These are phyloP conservation scores for Centropyge bicolor DNA, from an alignment of 2,797 vertebrate species.

Conservation along the genomic window DNA sequence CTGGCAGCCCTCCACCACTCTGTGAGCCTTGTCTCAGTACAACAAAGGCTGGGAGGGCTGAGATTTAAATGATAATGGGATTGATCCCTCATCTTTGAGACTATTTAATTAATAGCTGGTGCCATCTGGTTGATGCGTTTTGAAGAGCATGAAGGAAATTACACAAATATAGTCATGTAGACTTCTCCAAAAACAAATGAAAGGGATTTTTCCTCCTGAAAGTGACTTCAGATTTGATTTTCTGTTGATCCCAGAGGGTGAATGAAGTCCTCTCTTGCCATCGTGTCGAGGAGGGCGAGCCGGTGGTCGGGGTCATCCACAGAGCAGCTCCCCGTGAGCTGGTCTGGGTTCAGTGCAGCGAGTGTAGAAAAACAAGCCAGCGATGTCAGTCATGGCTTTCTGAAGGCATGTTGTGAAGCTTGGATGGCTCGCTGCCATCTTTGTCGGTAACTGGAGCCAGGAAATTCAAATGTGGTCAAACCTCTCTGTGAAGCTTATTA, in stretches of 20 bases:
- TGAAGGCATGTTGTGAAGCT: constrained; percentile 8
- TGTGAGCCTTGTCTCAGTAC: constrained; percentile 35
- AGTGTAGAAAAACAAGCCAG: constrained; percentile 12
- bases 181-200: constrained; percentile 8
- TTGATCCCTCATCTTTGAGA: constrained; percentile 58
- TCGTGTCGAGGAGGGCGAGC: background rate
- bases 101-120: constrained; percentile 52
- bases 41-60: constrained; percentile 49
- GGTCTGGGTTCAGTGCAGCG: constrained; percentile 12
- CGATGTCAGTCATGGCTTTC: constrained; percentile 18
- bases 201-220: background rate
- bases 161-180: constrained; percentile 3
- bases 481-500: background rate
- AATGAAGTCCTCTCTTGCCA: constrained; percentile 1
- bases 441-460: background rate
- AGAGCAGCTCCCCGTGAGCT: constrained; percentile 17
- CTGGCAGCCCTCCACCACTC: constrained; percentile 51
- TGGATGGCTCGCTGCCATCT: constrained; percentile 10
- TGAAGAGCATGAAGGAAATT: constrained; percentile 11
- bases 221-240: constrained; percentile 17
- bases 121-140: constrained; percentile 38
- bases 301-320: constrained; percentile 7
- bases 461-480: constrained; percentile 14
- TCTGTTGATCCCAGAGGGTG: background rate
- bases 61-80: constrained; percentile 70